phyloP scores from a whole-genome alignment of 1,140 invertebrate genomes.

The Lanistes nyassanus region DNA sequence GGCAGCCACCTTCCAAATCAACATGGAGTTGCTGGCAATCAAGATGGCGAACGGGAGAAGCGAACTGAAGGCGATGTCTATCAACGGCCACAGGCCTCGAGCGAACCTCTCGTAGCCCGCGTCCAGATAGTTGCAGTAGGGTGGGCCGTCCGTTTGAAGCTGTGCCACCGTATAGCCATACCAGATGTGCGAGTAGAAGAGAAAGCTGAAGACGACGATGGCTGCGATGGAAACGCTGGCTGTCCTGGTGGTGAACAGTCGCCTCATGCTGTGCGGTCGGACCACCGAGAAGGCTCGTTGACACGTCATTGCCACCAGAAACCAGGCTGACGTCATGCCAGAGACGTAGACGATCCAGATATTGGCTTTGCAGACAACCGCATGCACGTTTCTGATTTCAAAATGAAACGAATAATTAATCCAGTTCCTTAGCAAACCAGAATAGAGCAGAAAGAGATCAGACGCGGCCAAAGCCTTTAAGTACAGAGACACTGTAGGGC shows the following conservation, averaged over 20 bases:
- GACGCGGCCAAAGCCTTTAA: conserved; percentile 35
- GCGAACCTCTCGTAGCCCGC: not conserved
- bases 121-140: conserved; percentile 3
- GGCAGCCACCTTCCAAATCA: conserved; percentile 12
- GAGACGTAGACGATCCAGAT: conserved; percentile 36
- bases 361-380: conserved; percentile 38
- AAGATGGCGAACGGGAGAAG: not conserved
- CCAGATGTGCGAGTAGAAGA: conserved; percentile 27
- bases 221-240: not conserved
- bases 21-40: not conserved
- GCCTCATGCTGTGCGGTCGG: conserved; percentile 36
- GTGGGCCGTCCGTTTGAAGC: not conserved
- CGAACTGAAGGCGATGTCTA: not conserved
- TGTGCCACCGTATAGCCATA: conserved; percentile 7
- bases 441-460: conserved; percentile 40
- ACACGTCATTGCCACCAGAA: conserved; percentile 43
- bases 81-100: not conserved
- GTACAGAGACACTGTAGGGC: conserved; percentile 31
- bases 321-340: conserved; percentile 41
- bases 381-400: conserved; percentile 33
- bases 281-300: conserved; percentile 45
- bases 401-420: conserved; percentile 34
- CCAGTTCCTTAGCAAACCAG: conserved; percentile 45
- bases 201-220: not conserved
- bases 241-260: conserved; percentile 16